A percentile compares a stretch with the other conserved stretches of the same genome.
Evolutionary conservation across 1,140 invertebrate species (phyloP).

Genomic region (Atta texana): DNA sequence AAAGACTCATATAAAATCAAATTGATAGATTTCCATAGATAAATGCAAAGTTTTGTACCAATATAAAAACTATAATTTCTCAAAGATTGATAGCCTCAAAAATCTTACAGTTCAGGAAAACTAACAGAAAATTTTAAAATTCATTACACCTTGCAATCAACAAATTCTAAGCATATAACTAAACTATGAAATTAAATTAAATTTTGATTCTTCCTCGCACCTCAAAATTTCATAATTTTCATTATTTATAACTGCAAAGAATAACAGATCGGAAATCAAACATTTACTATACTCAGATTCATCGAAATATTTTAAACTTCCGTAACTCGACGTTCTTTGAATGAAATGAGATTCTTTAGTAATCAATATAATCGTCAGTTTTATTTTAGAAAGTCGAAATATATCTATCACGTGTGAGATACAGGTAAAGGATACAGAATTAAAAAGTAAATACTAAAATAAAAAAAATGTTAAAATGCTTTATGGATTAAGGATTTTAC

Average conservation of each 20-base stretch:
- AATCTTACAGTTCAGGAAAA: neutral
- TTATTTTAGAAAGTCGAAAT: constrained; percentile 66
- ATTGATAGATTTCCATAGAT: constrained; percentile 10
- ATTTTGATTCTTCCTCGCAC: neutral
- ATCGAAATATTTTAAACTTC: neutral
- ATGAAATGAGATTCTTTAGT: constrained; percentile 54
- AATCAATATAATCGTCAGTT: constrained; percentile 27
- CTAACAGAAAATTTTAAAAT: constrained; percentile 9
- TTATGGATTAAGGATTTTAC: constrained; percentile 47
- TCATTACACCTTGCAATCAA: neutral
- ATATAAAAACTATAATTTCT: neutral
- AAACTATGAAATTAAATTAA: neutral
- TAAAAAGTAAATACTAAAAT: neutral
- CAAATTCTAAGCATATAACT: neutral
- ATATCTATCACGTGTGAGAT: constrained; percentile 25
- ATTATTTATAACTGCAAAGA: neutral
- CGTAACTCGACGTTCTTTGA: constrained; percentile 39
- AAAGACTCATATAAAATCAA: constrained; percentile 15
- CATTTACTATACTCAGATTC: neutral
- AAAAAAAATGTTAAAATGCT: constrained; percentile 60
- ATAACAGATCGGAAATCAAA: neutral
- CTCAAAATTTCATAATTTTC: neutral
- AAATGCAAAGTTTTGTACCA: neutral
- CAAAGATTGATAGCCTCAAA: neutral
- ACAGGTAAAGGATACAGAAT: constrained; percentile 41